A percentile compares a stretch with the other conserved stretches of the same genome.
Conservation (phyloP, 1,140 invertebrate species). For the silkworm (Bombyx mori) region DNA sequence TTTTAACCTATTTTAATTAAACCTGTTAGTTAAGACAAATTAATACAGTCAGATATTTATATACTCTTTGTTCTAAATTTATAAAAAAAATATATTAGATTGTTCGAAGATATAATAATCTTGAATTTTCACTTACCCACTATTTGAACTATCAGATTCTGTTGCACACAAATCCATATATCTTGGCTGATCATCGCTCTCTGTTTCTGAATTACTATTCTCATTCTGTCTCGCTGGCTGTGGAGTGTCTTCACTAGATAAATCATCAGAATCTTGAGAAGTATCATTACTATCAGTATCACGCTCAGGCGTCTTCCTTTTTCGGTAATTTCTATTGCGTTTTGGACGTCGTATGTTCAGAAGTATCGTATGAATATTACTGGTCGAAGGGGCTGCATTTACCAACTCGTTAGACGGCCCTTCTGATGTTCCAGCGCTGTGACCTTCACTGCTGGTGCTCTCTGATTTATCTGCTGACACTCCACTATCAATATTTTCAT, state of each 20-base stretch:
- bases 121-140: conserved; percentile 17
- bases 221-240: conserved; percentile 6
- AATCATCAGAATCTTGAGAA: conserved; percentile 56
- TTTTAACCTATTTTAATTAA: too few relatives aligned
- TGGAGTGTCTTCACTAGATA: conserved; percentile 32
- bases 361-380: conserved; percentile 45
- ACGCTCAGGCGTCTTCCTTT: conserved; percentile 48
- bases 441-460: conserved; percentile 60
- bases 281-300: conserved; percentile 50
- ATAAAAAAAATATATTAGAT: not conserved
- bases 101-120: not conserved
- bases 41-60: too few relatives aligned
- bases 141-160: conserved; percentile 16
- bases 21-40: too few relatives aligned
- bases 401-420: conserved; percentile 46
- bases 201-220: conserved; percentile 21
- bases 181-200: conserved; percentile 20
- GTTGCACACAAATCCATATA: conserved; percentile 6
- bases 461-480: conserved; percentile 65
- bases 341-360: conserved; percentile 39
- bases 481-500: conserved; percentile 61
- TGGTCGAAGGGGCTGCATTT: conserved; percentile 42
- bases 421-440: conserved; percentile 17
- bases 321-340: conserved; percentile 45
- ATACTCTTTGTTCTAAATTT: too few relatives aligned